Evolutionary conservation across 2,797 vertebrate species (phyloP).

Genomic region (Falco novaeseelandiae): DNA sequence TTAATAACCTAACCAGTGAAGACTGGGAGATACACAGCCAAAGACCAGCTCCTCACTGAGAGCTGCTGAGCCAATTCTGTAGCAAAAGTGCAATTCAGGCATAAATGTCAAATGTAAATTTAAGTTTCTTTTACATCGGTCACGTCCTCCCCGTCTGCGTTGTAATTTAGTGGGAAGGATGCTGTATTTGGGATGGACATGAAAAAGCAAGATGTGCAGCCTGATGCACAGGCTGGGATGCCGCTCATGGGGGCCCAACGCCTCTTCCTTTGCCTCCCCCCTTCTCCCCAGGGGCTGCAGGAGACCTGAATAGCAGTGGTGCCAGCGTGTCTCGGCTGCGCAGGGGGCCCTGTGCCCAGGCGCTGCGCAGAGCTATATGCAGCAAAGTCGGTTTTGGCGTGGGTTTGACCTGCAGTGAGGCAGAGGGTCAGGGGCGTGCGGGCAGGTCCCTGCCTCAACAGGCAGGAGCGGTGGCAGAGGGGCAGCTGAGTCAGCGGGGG

Average conservation of each 20-base stretch:
- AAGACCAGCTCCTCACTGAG: not conserved
- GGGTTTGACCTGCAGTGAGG: not conserved
- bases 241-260: not conserved
- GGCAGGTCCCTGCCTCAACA: not conserved
- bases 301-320: not conserved
- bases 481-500: not conserved
- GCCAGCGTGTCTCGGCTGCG: rapidly evolving
- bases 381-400: not conserved
- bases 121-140: conserved; percentile 9
- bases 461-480: rapidly evolving
- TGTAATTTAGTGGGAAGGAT: conserved; percentile 34
- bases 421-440: not conserved
- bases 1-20: not conserved
- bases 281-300: rapidly evolving
- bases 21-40: not conserved
- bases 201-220: not conserved
- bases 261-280: not conserved
- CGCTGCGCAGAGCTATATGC: not conserved
- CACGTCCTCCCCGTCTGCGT: not conserved
- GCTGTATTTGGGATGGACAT: not conserved
- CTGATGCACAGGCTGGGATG: not conserved
- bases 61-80: not conserved
- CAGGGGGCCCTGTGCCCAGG: rapidly evolving
- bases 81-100: not conserved
- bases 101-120: conserved; percentile 5